Evolutionary conservation across 1,140 invertebrate genomes (phyloP), one percentile per base, ranked within the genome.

Genomic region (Anthonomus grandis): DNA sequence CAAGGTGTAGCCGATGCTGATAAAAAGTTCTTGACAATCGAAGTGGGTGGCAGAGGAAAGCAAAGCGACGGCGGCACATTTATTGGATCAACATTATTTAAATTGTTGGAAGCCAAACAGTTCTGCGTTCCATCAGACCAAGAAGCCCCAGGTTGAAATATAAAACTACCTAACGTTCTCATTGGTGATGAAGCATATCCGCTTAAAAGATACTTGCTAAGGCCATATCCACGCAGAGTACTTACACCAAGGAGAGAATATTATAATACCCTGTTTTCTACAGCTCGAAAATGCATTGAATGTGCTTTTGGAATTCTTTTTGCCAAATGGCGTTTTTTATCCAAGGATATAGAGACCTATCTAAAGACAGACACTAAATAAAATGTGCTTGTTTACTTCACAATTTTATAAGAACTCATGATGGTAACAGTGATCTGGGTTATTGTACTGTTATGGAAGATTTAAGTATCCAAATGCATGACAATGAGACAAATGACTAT

Each of bases 121-220:
- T 56, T 56, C 9, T 21, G 13, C 21, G 21, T 57, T 8, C 24
- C 39, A n/a, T 12, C 4, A 54, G 12, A n/a, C 12, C 12, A 23
- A 21, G n/a, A 18, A 9, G 13, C 45, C 27, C 23, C 38, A 37
- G 17, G 2, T 4, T 21, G 34, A 51, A 51, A 51, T 19, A 39
- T 51, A 34, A 48, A 48, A 34, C 23, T 48, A 48, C 46, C 31
- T 0, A 49, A 49, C n/a, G 4, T 46, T 22, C 37, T 31, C 6
- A 62, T 77, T 19, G 76, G 69, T 27, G 76, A 79, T 69, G 72
- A 72, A 53, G 75, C 75, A 22, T 80, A 78, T 67, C 64, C 71
- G 27, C 60, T 78, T 25, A 66, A 58, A 25, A 21, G 36, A 24
- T 68, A 71, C 58, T 60, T 79, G 51, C 73, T 79, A 71, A 64